Evolutionary conservation across 2,797 vertebrate species (phyloP).

Genomic region (Gymnoscopelus braueri): DNA sequence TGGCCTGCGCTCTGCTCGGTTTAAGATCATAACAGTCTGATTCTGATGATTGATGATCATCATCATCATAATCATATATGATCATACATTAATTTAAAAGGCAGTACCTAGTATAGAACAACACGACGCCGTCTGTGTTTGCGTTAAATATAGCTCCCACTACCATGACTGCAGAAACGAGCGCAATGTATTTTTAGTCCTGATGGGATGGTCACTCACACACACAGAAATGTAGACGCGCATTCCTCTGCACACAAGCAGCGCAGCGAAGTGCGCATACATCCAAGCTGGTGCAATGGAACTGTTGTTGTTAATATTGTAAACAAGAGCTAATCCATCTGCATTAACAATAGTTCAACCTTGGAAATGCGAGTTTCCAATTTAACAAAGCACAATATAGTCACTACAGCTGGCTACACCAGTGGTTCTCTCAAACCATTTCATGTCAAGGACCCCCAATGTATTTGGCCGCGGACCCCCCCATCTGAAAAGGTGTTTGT

Average conservation of each 20-base stretch:
- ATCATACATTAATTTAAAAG: not conserved
- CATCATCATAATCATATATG: not conserved
- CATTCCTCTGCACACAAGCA: not conserved
- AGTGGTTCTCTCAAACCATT: too few relatives aligned
- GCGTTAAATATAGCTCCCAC: conserved; percentile 3
- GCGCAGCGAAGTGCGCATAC: not conserved
- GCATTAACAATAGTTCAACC: too few relatives aligned
- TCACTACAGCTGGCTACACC: too few relatives aligned
- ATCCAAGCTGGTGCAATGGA: not conserved
- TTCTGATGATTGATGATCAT: too few relatives aligned
- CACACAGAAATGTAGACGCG: not conserved
- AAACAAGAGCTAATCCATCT: too few relatives aligned
- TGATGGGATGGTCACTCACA: not conserved
- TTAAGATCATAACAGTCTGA: not conserved
- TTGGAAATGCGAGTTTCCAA: too few relatives aligned
- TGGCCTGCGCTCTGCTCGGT: not conserved
- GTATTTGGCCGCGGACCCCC: too few relatives aligned
- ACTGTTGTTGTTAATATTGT: too few relatives aligned
- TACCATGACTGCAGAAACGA: conserved; percentile 27
- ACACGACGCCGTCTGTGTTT: accelerated
- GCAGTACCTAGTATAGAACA: not conserved
- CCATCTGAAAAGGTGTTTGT: too few relatives aligned
- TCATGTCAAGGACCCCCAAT: too few relatives aligned
- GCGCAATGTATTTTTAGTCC: conserved; percentile 82
- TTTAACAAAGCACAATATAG: too few relatives aligned